A percentile compares a stretch with the other conserved stretches of the same genome.
Conservation (phyloP, 2,797 vertebrate species). For the Rhinoraja longicauda region DNA sequence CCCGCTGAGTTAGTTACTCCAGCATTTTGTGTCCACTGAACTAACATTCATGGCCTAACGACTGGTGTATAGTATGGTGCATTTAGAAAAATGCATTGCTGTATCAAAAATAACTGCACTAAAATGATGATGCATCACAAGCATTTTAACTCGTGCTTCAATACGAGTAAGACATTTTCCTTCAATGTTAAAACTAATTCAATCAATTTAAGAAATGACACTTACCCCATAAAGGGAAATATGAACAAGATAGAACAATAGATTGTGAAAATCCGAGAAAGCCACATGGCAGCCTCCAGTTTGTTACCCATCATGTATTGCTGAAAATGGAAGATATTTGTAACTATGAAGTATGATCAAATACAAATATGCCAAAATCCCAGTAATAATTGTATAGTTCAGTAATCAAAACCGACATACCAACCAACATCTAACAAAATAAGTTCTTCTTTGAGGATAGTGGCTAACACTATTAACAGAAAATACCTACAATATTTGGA, state of each 20-base stretch:
- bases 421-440: not conserved
- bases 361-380: not conserved
- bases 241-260: constrained; percentile 97
- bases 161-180: not conserved
- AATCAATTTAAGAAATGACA: constrained; percentile 44
- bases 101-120: too few relatives aligned
- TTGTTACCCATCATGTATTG: constrained; percentile 94
- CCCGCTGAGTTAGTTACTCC: too few relatives aligned
- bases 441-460: not conserved
- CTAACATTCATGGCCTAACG: too few relatives aligned
- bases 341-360: not conserved
- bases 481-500: not conserved
- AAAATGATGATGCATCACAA: not conserved
- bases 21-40: too few relatives aligned
- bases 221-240: constrained; percentile 89
- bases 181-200: not conserved
- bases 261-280: constrained; percentile 91
- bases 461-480: not conserved
- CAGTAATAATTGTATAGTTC: not conserved
- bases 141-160: not conserved
- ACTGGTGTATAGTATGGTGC: not conserved
- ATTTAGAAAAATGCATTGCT: not conserved
- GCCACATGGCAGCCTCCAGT: constrained; percentile 96
- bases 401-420: not conserved
- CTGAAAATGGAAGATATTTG: constrained; percentile 54